Conservation (phyloP, 2,888 invertebrate genomes). For the Callyntrura guangdongensis region DNA sequence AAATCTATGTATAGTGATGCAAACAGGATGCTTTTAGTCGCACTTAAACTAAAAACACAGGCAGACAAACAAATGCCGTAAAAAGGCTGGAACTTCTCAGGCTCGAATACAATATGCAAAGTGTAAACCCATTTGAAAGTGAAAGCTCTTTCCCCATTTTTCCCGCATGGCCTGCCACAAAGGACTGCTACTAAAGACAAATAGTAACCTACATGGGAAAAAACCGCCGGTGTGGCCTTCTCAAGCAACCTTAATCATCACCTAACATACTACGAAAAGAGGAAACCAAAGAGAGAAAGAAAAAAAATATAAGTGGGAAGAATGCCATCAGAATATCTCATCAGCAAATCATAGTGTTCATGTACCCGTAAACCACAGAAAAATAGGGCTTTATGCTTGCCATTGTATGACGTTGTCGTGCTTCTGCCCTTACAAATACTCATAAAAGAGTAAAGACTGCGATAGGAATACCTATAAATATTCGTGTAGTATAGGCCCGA, state of each 20-base stretch:
- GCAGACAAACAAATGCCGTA: too few species aligned
- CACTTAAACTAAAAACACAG: too few species aligned
- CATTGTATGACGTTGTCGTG: background rate
- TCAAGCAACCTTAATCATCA: slow-evolving; percentile 6
- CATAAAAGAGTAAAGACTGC: too few species aligned
- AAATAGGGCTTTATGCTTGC: slow-evolving; percentile 41
- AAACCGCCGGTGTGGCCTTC: slow-evolving; percentile 5
- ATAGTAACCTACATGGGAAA: background rate
- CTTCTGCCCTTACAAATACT: too few species aligned
- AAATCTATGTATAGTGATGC: background rate
- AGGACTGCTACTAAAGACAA: background rate
- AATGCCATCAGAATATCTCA: slow-evolving; percentile 50
- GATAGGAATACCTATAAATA: background rate
- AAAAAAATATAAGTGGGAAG: slow-evolving; percentile 18
- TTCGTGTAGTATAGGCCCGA: background rate
- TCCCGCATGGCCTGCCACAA: background rate
- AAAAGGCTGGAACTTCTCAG: too few species aligned
- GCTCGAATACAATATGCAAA: too few species aligned
- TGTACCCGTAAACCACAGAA: slow-evolving; percentile 60
- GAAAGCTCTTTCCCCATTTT: background rate
- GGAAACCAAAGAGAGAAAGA: slow-evolving; percentile 19
- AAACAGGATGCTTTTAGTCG: too few species aligned
- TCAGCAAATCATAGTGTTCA: slow-evolving; percentile 43
- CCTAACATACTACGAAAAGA: background rate
- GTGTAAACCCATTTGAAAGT: background rate